Evolutionary conservation across 2,113 vertebrate genomes (phyloP), one percentile per base, ranked within the genome.

Genomic region (Spea multiplicata): DNA sequence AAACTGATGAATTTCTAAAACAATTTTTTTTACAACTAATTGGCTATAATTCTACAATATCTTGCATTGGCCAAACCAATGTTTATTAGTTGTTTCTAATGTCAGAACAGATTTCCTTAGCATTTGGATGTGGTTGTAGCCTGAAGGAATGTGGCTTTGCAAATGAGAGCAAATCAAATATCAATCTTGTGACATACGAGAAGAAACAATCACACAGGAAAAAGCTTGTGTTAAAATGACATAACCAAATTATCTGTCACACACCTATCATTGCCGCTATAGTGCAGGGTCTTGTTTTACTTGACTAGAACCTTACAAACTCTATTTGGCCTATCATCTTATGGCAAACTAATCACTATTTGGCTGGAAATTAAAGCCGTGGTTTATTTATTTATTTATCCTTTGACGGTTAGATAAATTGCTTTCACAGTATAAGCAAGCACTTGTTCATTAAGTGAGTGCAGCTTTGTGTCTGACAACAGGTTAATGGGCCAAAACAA

Each of bases 401-500:
- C 73, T 84, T 59, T 6, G 84, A 75, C 47, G 83, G 76, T 72
- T 80, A 82, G 70, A 76, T 83, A 85, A 83, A 85, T 77, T 86
- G 75, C 81, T 84, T 86, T 87, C 74, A 66, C 74, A 66, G 81
- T 74, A 87, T 87, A 88, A 90, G 87, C 88, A 83, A 69, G 74
- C 72, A 83, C 70, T 89, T 85, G 78, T 90, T 90, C 86, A 83
- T 84, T 80, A 83, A 81, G 83, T 86, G 81, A 86, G 91, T 88
- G 84, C 66, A 0, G 14, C 84, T 85, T 89, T 81, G 84, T 87
- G 85, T 83, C 86, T 88, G 89, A 91, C 87, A 90, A 94, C 84
- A 73, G 89, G 90, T 93, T 94, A 92, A 93, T 88, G 89, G 91
- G 90, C 85, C 91, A 92, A 91, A 92, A 89, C 89, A 91, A 93